A percentile compares a stretch with the other conserved stretches of the same genome.
These are phyloP conservation scores for Eunapius fragilis DNA, from an alignment of 37 sponge, comb jelly and placozoan species.

Conservation along the genomic window DNA sequence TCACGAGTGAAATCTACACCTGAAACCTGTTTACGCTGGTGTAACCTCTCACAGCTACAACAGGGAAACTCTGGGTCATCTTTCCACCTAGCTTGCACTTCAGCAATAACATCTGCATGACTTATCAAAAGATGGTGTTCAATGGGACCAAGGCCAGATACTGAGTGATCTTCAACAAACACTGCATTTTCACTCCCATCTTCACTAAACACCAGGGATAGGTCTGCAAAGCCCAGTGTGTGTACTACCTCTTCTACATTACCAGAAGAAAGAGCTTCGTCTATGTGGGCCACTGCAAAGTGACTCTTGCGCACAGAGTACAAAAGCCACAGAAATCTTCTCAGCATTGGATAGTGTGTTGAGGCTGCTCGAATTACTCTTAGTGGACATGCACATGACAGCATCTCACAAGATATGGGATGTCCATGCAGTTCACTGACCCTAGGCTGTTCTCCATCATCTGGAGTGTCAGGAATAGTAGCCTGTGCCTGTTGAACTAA, in stretches of 20 bases:
- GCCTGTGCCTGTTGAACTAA: neutral
- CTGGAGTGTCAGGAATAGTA: neutral
- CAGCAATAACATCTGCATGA: conserved; percentile 23
- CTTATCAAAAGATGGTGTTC: conserved; percentile 4
- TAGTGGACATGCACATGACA: neutral
- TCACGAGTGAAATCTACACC: conserved; percentile 8
- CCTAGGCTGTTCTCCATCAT: neutral
- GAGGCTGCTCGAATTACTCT: conserved; percentile 16
- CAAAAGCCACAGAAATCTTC: conserved; percentile 1
- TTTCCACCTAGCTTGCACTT: conserved; percentile 6
- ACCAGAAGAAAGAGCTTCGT: neutral
- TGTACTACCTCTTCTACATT: neutral
- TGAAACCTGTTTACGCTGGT: conserved; percentile 20
- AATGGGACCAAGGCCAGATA: neutral
- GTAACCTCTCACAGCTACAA: too few relatives aligned
- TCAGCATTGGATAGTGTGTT: conserved; percentile 4
- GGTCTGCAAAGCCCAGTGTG: conserved; percentile 9
- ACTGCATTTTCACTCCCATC: neutral
- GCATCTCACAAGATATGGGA: conserved; percentile 1
- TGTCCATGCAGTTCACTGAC: conserved; percentile 14
- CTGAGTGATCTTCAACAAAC: neutral
- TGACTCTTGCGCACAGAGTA: neutral
- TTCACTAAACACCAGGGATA: neutral
- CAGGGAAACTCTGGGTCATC: conserved; percentile 51
- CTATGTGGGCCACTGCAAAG: conserved; percentile 1